Evolutionary conservation across 2,113 vertebrate species (phyloP).

Genomic region (Megaleporinus macrocephalus): DNA sequence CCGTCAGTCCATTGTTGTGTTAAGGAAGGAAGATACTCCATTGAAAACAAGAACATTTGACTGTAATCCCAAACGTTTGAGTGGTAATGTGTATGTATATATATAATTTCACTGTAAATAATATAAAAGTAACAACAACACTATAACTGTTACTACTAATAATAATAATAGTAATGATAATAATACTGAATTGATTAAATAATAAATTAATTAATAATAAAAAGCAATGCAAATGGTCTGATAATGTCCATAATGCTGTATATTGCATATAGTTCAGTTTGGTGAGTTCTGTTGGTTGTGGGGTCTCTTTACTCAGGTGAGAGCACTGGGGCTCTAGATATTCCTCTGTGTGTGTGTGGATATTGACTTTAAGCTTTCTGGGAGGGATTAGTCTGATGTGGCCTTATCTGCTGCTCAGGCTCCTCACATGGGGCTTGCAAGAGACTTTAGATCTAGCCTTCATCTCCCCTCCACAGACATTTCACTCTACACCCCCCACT

Average conservation of each 20-base stretch:
- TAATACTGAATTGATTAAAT: neutral
- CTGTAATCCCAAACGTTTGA: too few relatives aligned
- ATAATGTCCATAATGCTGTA: too few relatives aligned
- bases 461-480: conserved; percentile 72
- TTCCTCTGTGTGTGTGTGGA: conserved; percentile 56
- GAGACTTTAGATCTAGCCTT: conserved; percentile 69
- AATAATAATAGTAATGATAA: neutral
- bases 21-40: too few relatives aligned
- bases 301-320: neutral
- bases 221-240: too few relatives aligned
- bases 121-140: too few relatives aligned
- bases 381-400: conserved; percentile 68
- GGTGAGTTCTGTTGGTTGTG: conserved; percentile 12
- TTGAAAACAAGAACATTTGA: too few relatives aligned
- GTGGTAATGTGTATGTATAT: too few relatives aligned
- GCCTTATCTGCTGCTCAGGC: conserved; percentile 72
- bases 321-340: conserved; percentile 37
- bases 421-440: conserved; percentile 62
- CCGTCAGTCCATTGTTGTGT: too few relatives aligned
- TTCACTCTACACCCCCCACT: conserved; percentile 55
- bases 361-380: conserved; percentile 73
- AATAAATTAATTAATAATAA: too few relatives aligned
- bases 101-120: too few relatives aligned
- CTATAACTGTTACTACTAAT: neutral
- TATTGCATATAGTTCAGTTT: too few relatives aligned